These are phyloP conservation scores for Aplocera efformata DNA, from an alignment of 2,888 invertebrate genomes.

Conservation along the genomic window DNA sequence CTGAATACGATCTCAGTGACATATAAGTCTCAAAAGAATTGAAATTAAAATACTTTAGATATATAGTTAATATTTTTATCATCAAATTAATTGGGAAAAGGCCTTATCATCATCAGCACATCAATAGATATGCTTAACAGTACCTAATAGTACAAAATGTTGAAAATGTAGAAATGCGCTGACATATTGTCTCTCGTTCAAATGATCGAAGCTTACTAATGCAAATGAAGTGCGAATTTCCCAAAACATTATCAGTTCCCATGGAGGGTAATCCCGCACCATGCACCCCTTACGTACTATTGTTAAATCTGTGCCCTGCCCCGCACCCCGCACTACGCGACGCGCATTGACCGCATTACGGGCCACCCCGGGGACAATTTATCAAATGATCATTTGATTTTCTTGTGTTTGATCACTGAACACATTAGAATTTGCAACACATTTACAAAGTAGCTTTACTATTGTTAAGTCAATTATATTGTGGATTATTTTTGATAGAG, in stretches of 20 bases:
- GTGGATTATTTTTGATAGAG: too few relatives aligned
- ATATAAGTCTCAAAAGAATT: too few relatives aligned
- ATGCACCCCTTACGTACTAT: too few relatives aligned
- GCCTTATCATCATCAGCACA: too few relatives aligned
- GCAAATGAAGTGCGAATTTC: slow-evolving; percentile 19
- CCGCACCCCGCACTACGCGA: too few relatives aligned
- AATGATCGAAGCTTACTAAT: slow-evolving; percentile 12
- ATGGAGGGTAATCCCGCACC: slow-evolving; percentile 23
- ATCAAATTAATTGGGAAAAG: too few relatives aligned
- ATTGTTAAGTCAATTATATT: slow-evolving; percentile 3
- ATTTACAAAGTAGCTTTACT: slow-evolving; percentile 58
- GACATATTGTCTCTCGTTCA: slow-evolving; percentile 6
- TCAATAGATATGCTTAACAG: too few relatives aligned
- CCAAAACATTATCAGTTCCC: slow-evolving; percentile 26
- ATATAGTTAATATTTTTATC: too few relatives aligned
- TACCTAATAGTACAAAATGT: too few relatives aligned
- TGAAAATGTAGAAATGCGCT: too few relatives aligned
- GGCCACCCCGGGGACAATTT: slow-evolving; percentile 71
- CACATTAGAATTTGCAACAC: slow-evolving; percentile 77
- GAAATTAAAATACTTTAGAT: too few relatives aligned
- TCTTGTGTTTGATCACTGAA: slow-evolving; percentile 81
- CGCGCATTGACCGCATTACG: slow-evolving; percentile 69
- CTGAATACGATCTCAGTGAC: too few relatives aligned
- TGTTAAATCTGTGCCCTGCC: slow-evolving; percentile 28
- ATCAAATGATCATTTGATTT: slow-evolving; percentile 82